Conservation (phyloP, 2,113 vertebrate species). For the Campylomormyrus numenius region DNA sequence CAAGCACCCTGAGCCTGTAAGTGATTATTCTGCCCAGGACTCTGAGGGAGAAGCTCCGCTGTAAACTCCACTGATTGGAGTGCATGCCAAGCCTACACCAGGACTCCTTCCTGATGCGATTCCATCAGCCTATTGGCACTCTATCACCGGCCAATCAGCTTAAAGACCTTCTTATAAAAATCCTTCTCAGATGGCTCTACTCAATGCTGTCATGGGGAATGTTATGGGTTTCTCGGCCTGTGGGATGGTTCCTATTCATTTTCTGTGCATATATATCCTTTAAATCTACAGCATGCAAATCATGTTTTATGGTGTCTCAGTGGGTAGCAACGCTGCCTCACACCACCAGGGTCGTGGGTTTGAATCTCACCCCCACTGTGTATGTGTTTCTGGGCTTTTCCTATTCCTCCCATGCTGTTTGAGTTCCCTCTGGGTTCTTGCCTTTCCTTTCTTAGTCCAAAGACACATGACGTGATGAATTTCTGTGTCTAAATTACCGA, state of each 20-base stretch:
- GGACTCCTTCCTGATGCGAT: background rate
- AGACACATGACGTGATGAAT: background rate
- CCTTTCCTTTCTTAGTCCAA: background rate
- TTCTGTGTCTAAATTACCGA: background rate
- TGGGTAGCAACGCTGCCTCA: background rate
- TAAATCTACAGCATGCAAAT: background rate
- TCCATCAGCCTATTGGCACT: conserved; percentile 5
- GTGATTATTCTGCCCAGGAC: conserved; percentile 1
- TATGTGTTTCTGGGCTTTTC: background rate
- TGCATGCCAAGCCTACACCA: background rate
- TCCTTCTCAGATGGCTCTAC: background rate
- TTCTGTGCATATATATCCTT: background rate
- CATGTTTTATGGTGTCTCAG: background rate
- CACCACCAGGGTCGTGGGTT: background rate
- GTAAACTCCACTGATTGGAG: conserved; percentile 8
- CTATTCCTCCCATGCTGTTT: background rate
- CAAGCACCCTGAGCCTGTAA: background rate
- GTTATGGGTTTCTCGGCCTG: background rate
- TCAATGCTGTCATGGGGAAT: background rate
- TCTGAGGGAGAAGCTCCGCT: background rate
- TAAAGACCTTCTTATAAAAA: background rate
- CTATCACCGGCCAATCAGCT: background rate
- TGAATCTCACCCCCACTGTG: background rate
- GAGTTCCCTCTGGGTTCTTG: background rate
- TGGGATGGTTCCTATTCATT: background rate